Base-by-base conservation (phyloP, 2,797 vertebrate genomes). In the Myoxocephalus aenaeus region DNA sequence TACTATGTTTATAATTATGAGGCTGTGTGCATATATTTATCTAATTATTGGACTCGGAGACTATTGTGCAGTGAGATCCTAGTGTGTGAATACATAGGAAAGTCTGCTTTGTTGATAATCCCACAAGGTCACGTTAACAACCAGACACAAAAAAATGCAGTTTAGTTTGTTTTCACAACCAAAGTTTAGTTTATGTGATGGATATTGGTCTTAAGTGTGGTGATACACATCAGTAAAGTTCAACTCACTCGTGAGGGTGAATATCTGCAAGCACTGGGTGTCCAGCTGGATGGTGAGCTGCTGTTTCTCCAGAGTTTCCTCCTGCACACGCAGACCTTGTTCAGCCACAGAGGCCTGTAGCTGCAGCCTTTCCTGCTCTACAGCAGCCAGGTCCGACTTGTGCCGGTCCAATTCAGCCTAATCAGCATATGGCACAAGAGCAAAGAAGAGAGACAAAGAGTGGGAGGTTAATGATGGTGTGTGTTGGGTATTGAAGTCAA, bases 281-380 rank as follows among this genome's bases (percentile, higher is more conserved):
- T 95, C 94, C 77, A 97, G 87, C 68, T 96, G 93, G 2, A 67
- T 80, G 32, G 86, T 34, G 62, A 97, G 88, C 13, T 94, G 89
- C 67, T 95, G 93, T 87, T 96, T 95, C 88, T 95, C 95, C 73
- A 93, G 86, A 36, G 83, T 91, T 77, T 94, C 89, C 59, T 95
- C 92, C 14, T 92, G 88, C 70, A 96, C 70, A 0, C 77, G 81
- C 20, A 50, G 90, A 44, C 91, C 89, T 73, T 92, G 93, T 75
- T 96, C 86, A 4, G 70, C 81, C 75, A 91, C 77, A 25, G 75
- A 79, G 42, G 70, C 87, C 66, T 88, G 91, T 10, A 89, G 86
- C 72, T 70, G 76, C 48, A 0, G 57, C 63, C 58, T 89, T 71
- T 92, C 79, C 1, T 64, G 76, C 71, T 91, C 95, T 50, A 94